A percentile compares a stretch with the other conserved stretches of the same genome.
These are phyloP conservation scores for Pedetes capensis DNA, from an alignment of 2,113 vertebrate genomes.

Conservation along the genomic window DNA sequence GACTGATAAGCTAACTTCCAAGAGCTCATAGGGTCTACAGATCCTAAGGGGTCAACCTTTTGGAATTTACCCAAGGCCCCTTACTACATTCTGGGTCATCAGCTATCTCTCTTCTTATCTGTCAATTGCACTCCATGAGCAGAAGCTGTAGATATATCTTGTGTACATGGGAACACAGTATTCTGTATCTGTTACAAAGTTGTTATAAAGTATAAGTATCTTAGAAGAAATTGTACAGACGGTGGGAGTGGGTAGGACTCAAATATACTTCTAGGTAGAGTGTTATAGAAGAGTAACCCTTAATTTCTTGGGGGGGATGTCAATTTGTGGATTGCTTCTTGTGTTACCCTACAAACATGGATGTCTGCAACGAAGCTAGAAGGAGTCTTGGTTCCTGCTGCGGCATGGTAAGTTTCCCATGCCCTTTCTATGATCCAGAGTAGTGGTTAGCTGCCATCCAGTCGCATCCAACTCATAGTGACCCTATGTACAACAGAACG, in stretches of 20 bases:
- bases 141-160: background rate
- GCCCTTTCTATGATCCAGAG: background rate
- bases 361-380: background rate
- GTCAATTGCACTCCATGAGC: background rate
- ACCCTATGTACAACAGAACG: too few species aligned
- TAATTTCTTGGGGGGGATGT: background rate
- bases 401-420: background rate
- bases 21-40: background rate
- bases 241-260: background rate
- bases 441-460: too few species aligned
- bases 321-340: background rate
- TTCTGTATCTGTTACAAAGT: background rate
- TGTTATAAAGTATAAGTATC: background rate
- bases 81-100: background rate
- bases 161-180: background rate
- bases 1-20: background rate
- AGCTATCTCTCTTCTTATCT: slow-evolving; percentile 8
- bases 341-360: background rate
- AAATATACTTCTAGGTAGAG: background rate
- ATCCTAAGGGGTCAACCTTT: background rate
- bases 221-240: background rate
- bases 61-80: background rate
- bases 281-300: background rate
- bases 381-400: background rate
- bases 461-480: too few species aligned